These are phyloP conservation scores for Heliothis virescens DNA, from an alignment of 1,140 invertebrate genomes.

Conservation along the genomic window DNA sequence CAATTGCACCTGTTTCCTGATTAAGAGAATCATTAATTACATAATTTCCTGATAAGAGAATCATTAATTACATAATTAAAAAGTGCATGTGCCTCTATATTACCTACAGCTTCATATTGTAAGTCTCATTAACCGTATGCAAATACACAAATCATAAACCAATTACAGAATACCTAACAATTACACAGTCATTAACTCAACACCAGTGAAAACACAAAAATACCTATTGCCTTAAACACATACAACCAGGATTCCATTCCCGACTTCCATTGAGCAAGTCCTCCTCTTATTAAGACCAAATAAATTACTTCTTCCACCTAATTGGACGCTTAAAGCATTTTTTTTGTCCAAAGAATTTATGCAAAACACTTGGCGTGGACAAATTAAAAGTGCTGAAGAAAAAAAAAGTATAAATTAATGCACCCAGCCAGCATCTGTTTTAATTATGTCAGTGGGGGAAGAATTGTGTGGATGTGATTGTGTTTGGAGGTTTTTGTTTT, in stretches of 20 bases:
- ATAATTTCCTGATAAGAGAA: too few species aligned
- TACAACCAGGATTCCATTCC: constrained; percentile 3
- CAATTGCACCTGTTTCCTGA: too few species aligned
- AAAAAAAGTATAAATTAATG: constrained; percentile 80
- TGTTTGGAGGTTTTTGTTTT: not conserved
- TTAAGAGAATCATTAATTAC: too few species aligned
- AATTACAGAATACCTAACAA: not conserved
- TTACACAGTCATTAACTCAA: not conserved
- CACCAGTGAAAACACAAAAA: constrained; percentile 2
- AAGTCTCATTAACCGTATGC: not conserved
- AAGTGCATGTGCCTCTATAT: too few species aligned
- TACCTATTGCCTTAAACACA: constrained; percentile 21
- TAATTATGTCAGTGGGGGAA: constrained; percentile 69
- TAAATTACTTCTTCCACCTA: constrained; percentile 79
- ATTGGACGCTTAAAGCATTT: constrained; percentile 72
- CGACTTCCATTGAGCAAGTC: constrained; percentile 52
- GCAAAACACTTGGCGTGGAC: constrained; percentile 78
- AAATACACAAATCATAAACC: not conserved
- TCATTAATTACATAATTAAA: too few species aligned
- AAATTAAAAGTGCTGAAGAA: constrained; percentile 79
- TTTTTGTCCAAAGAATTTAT: constrained; percentile 75
- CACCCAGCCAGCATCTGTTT: constrained; percentile 75
- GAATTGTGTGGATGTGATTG: constrained; percentile 59
- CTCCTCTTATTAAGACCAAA: constrained; percentile 72
- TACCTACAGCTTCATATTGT: too few species aligned